Conservation (phyloP, 2,113 vertebrate genomes). For the Shinisaurus crocodilurus region DNA sequence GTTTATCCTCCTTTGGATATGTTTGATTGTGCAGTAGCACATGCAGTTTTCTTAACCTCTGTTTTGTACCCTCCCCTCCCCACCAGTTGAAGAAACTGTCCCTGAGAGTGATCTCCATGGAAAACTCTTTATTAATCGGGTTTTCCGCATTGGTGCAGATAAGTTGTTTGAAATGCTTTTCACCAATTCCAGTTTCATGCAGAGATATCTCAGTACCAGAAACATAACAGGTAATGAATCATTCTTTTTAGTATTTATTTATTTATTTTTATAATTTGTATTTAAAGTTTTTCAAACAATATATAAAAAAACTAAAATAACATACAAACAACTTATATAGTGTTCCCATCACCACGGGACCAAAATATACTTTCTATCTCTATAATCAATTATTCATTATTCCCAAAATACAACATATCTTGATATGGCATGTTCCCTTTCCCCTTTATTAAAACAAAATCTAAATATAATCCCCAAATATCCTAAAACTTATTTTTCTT, state of each 20-base stretch:
- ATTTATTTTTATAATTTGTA: too few species aligned
- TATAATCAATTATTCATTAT: too few species aligned
- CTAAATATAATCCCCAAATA: too few species aligned
- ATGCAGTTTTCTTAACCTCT: conserved; percentile 41
- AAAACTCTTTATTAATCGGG: conserved; percentile 88
- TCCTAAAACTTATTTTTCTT: too few species aligned
- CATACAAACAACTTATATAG: too few species aligned
- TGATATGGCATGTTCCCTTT: too few species aligned
- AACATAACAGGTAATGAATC: conserved; percentile 88
- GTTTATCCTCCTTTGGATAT: conserved; percentile 21
- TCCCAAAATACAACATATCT: too few species aligned
- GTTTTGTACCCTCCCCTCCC: conserved; percentile 55
- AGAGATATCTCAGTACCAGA: conserved; percentile 83
- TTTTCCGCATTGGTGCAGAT: conserved; percentile 91
- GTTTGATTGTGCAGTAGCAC: neutral
- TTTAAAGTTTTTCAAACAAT: too few species aligned
- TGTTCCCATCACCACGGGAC: too few species aligned
- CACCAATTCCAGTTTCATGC: conserved; percentile 89
- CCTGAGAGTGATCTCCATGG: conserved; percentile 82
- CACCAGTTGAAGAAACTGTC: conserved; percentile 80
- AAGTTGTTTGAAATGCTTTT: conserved; percentile 97
- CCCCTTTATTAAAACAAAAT: too few species aligned
- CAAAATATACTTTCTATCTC: too few species aligned
- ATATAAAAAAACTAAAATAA: too few species aligned
- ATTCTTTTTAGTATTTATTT: conserved; percentile 23